phyloP scores from a whole-genome alignment of 2,113 vertebrate species.

The Alces alces region DNA sequence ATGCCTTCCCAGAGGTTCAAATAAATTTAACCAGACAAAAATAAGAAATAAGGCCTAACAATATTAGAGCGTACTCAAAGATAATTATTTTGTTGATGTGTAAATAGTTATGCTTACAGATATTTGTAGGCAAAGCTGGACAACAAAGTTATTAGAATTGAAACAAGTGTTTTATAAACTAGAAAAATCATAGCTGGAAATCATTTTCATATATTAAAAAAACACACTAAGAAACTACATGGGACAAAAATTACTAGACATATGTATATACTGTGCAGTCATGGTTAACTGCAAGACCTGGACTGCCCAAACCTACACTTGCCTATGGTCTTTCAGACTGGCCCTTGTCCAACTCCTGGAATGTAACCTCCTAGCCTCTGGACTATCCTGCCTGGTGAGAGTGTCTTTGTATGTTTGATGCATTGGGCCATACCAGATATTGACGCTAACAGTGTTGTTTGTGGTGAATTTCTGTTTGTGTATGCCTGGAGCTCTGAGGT shows the following conservation, averaged over 20 bases:
- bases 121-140: neutral
- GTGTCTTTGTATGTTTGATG: neutral
- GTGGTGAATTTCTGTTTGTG: neutral
- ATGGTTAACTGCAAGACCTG: neutral
- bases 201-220: neutral
- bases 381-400: neutral
- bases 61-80: neutral
- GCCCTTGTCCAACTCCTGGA: neutral
- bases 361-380: neutral
- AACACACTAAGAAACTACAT: neutral
- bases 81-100: neutral
- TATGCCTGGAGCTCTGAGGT: neutral
- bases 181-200: neutral
- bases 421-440: neutral
- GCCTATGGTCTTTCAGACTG: neutral
- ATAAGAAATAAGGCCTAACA: neutral
- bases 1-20: neutral
- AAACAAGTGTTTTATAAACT: neutral
- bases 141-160: neutral
- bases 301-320: neutral
- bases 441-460: neutral
- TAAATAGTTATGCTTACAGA: neutral
- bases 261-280: neutral
- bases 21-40: conserved; percentile 14
- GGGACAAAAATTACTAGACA: neutral